A percentile compares a stretch with the other conserved stretches of the same genome.
Conservation (phyloP, 2,113 vertebrate genomes). For the Mastomys natalensis region DNA sequence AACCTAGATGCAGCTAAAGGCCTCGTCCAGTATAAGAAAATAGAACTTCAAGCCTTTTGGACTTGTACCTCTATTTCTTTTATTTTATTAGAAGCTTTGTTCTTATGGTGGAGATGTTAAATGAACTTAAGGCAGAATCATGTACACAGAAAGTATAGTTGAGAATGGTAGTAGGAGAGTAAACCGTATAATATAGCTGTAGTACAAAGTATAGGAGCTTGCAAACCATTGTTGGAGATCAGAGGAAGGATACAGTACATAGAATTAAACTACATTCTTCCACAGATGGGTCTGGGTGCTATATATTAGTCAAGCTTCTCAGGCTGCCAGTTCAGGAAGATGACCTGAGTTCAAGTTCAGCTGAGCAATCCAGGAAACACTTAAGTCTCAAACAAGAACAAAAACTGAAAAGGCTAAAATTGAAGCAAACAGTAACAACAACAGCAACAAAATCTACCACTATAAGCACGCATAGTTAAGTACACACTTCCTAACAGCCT, state of each 20-base stretch:
- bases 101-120: background rate
- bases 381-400: background rate
- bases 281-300: background rate
- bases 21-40: background rate
- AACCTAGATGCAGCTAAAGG: background rate
- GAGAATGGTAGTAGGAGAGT: background rate
- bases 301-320: background rate
- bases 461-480: background rate
- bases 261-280: background rate
- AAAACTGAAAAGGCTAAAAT: background rate
- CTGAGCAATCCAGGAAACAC: background rate
- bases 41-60: background rate
- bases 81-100: background rate
- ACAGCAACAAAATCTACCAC: background rate
- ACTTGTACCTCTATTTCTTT: background rate
- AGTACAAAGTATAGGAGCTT: background rate
- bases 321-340: background rate
- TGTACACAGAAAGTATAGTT: background rate
- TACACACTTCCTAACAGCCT: background rate
- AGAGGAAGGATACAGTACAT: background rate
- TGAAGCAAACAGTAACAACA: background rate
- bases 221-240: background rate
- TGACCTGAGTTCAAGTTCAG: background rate
- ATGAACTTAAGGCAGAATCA: background rate
- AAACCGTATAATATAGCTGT: accelerated